Conservation (phyloP, 2,113 vertebrate species). For the Charina bottae region DNA sequence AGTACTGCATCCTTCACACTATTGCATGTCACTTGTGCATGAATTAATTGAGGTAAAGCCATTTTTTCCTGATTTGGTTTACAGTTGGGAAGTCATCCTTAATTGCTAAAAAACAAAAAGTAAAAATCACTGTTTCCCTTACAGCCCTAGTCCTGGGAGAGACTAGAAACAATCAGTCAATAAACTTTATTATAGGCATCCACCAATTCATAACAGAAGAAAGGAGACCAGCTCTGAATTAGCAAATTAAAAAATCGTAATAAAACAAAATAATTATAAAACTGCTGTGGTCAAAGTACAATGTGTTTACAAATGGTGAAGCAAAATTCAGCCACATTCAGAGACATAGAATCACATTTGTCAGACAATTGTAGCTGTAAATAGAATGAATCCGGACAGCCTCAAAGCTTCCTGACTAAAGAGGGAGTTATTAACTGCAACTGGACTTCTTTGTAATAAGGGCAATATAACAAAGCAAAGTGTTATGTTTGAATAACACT, state of each 20-base stretch:
- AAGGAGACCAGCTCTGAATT: not conserved
- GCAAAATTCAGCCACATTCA: not conserved
- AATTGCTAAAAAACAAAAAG: not conserved
- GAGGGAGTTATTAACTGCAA: not conserved
- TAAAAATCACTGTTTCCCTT: not conserved
- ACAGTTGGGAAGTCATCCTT: not conserved
- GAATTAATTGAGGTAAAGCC: not conserved
- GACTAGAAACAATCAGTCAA: not conserved
- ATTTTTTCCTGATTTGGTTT: not conserved
- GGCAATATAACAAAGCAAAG: not conserved
- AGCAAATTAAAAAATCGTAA: not conserved
- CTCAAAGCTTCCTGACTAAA: not conserved
- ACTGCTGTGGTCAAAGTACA: not conserved
- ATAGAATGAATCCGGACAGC: not conserved
- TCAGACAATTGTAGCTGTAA: not conserved
- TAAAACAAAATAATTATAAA: not conserved
- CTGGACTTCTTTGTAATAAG: not conserved
- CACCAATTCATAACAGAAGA: not conserved
- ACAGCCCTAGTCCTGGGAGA: not conserved
- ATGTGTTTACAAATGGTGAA: not conserved
- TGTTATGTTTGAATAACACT: not conserved
- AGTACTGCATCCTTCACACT: not conserved
- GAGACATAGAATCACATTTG: not conserved
- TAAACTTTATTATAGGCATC: not conserved
- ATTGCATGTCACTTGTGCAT: not conserved